Evolutionary conservation across 2,888 invertebrate genomes (phyloP).

Genomic region (Phragmatobia fuliginosa): DNA sequence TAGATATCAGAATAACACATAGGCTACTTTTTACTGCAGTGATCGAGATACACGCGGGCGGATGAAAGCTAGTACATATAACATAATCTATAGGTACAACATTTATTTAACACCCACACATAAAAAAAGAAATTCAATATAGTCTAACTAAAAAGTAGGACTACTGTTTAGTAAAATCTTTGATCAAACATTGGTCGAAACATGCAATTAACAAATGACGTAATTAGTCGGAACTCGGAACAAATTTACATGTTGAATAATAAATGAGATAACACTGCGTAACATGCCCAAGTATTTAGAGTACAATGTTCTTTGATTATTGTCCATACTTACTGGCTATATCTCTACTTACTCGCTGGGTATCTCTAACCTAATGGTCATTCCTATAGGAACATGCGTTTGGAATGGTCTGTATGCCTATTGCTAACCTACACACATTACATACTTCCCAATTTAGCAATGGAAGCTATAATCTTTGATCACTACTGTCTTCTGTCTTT

Average conservation of each 20-base stretch:
- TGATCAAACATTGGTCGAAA: slow-evolving; percentile 4
- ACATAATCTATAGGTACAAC: not conserved
- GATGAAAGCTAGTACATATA: too few species aligned
- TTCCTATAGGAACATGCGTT: not conserved
- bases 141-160: not conserved
- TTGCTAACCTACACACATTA: too few species aligned
- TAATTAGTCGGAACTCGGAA: slow-evolving; percentile 6
- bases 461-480: too few species aligned
- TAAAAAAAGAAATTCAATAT: not conserved
- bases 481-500: too few species aligned
- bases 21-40: too few species aligned
- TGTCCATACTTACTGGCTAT: not conserved
- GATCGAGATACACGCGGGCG: too few species aligned
- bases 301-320: not conserved
- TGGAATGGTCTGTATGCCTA: too few species aligned
- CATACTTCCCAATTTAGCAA: not conserved
- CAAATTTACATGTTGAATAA: slow-evolving; percentile 14
- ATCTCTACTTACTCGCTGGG: too few species aligned
- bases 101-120: not conserved
- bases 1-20: too few species aligned
- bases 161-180: not conserved
- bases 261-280: slow-evolving; percentile 1
- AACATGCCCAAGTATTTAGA: not conserved
- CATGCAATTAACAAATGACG: slow-evolving; percentile 9
- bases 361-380: not conserved